These are phyloP conservation scores for Drosophila algonquin DNA, from an alignment of 2,888 invertebrate species.

Conservation along the genomic window DNA sequence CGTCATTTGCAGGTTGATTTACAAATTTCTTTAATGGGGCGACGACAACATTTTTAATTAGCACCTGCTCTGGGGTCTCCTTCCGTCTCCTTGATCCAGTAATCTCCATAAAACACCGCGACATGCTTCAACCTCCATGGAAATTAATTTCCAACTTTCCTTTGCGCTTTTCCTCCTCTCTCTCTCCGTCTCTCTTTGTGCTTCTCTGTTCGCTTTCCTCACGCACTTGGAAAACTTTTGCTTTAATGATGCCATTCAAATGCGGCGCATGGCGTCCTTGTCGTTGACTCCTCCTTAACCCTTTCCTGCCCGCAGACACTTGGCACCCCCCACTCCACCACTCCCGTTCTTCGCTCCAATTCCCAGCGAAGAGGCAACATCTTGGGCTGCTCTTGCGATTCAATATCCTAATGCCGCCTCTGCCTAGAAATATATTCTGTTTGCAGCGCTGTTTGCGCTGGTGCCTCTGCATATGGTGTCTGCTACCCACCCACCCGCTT, in stretches of 20 bases:
- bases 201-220: conserved; percentile 31
- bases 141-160: conserved; percentile 69
- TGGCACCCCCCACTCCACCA: neutral
- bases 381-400: conserved; percentile 43
- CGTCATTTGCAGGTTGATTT: conserved; percentile 65
- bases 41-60: conserved; percentile 83
- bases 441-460: conserved; percentile 30
- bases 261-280: conserved; percentile 34
- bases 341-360: neutral
- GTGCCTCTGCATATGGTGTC: neutral
- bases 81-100: conserved; percentile 22
- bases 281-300: conserved; percentile 15
- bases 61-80: conserved; percentile 59
- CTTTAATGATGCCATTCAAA: conserved; percentile 51
- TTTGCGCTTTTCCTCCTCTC: conserved; percentile 23
- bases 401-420: conserved; percentile 58
- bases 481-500: neutral
- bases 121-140: conserved; percentile 35
- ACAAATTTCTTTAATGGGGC: conserved; percentile 81
- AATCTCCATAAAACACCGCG: conserved; percentile 62
- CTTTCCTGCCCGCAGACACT: conserved; percentile 7
- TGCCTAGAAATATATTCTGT: conserved; percentile 4
- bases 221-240: conserved; percentile 26
- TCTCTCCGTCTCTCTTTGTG: conserved; percentile 20
- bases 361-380: neutral